Base-by-base conservation (phyloP, 2,797 vertebrate species). In the Mareca penelope region DNA sequence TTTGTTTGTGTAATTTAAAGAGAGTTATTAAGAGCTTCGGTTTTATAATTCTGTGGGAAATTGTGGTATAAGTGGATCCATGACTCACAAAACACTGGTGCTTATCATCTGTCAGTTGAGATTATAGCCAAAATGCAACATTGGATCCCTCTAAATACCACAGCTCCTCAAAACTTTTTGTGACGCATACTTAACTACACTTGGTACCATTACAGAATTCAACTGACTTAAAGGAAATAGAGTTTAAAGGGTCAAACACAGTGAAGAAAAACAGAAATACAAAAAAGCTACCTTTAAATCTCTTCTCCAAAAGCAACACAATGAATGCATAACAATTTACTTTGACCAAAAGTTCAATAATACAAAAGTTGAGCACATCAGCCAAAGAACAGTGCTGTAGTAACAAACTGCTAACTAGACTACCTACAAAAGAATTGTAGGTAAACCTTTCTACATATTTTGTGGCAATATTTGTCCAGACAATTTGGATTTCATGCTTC, bases 31-130 rank as follows among this genome's bases (percentile, higher is more conserved):
- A 94, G 94, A 91, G 77, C 37, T 81, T 92, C 78, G 22, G 57
- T 64, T 94, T 91, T 84, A 63, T 93, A 93, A 93, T 94, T 92
- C 85, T 93, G 69, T 96, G 92, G 96, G 94, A 96, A 96, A 96
- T 94, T 91, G 92, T 93, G 89, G 91, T 95, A 83, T 90, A 88
- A 94, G 87, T 92, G 89, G 90, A 85, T 91, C 81, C 69, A 87
- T 94, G 96, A 96, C 80, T 96, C 96, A 90, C 85, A 71, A 71
- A 94, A 87, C 60, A 35, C 28, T 50, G 72, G 61, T 88, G 83
- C 93, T 96, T 91, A 89, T 93, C 73, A 44, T 95, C 93, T 96
- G 90, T 88, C 82, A 75, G 77, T 9, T 3, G 59, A 88, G 89
- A 95, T 95, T 81, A 75, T 52, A 85, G 91, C 57, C 76, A 69